Conservation (phyloP, 2,113 vertebrate species). For the Platycercus adscitus region DNA sequence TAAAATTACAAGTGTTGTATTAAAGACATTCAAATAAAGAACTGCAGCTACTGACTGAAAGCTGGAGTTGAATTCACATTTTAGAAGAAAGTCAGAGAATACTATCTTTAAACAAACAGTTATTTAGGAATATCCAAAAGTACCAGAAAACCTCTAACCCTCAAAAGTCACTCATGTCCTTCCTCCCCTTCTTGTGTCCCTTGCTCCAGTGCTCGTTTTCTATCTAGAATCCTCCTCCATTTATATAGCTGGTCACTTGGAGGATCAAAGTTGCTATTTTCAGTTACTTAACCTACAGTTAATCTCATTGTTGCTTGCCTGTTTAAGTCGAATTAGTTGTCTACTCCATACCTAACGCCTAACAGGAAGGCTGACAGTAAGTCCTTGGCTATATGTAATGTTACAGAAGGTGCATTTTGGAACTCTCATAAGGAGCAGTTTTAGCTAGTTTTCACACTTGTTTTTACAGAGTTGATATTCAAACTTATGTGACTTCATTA, state of each 20-base stretch:
- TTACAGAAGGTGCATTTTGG: background rate
- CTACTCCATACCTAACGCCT: background rate
- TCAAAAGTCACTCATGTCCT: background rate
- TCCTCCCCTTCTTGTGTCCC: background rate
- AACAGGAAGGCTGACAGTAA: background rate
- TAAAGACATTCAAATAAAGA: background rate
- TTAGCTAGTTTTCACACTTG: background rate
- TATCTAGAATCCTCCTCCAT: background rate
- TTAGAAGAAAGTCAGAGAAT: background rate
- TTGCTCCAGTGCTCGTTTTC: background rate
- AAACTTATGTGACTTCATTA: background rate
- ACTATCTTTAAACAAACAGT: background rate
- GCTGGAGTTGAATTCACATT: background rate
- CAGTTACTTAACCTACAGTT: background rate
- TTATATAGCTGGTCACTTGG: background rate
- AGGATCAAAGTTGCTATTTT: conserved; percentile 64
- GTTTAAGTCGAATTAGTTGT: conserved; percentile 30
- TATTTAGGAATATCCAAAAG: background rate
- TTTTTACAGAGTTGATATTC: background rate
- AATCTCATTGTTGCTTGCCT: conserved; percentile 42
- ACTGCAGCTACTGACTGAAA: background rate
- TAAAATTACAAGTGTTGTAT: background rate
- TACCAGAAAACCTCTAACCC: background rate
- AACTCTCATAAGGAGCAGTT: background rate
- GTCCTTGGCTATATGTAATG: background rate